Evolutionary conservation across 2,888 invertebrate species (phyloP).

Genomic region (Erpobdella octoculata): DNA sequence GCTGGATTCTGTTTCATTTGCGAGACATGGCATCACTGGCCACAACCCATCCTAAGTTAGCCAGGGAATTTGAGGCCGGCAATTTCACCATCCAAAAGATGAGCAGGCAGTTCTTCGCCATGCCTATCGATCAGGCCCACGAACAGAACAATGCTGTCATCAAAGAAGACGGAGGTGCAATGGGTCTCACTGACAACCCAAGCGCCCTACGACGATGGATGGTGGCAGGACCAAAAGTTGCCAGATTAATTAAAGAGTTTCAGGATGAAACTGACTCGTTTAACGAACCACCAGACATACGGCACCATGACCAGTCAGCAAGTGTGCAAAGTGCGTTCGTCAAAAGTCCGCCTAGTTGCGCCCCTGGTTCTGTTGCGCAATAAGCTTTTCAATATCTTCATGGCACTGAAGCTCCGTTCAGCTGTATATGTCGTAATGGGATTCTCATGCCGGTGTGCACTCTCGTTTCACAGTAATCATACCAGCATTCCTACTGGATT

Average conservation of each 20-base stretch:
- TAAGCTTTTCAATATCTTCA: too few species aligned
- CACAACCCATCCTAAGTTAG: constrained; percentile 35
- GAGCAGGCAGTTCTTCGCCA: constrained; percentile 27
- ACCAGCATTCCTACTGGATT: too few species aligned
- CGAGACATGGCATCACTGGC: constrained; percentile 37
- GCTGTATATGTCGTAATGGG: too few species aligned
- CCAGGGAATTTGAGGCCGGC: constrained; percentile 36
- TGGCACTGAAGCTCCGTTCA: too few species aligned
- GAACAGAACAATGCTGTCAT: constrained; percentile 40
- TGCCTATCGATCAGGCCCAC: neutral
- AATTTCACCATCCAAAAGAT: constrained; percentile 38
- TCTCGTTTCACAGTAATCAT: too few species aligned
- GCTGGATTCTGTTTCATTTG: constrained; percentile 39
- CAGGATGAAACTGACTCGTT: too few species aligned
- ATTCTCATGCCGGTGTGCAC: too few species aligned
- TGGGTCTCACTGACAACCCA: constrained; percentile 39
- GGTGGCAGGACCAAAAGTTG: constrained; percentile 39
- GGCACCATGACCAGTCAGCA: too few species aligned
- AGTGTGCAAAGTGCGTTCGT: too few species aligned
- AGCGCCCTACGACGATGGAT: constrained; percentile 39
- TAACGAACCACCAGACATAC: too few species aligned
- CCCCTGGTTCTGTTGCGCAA: too few species aligned
- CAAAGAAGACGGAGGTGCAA: constrained; percentile 39
- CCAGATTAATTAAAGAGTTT: constrained; percentile 9
- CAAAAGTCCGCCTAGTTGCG: too few species aligned